A percentile compares a stretch with the other conserved stretches of the same genome.
These are phyloP conservation scores for Arbacia lixula DNA, from an alignment of 53 echinoderm and acorn worm genomes.

Conservation along the genomic window DNA sequence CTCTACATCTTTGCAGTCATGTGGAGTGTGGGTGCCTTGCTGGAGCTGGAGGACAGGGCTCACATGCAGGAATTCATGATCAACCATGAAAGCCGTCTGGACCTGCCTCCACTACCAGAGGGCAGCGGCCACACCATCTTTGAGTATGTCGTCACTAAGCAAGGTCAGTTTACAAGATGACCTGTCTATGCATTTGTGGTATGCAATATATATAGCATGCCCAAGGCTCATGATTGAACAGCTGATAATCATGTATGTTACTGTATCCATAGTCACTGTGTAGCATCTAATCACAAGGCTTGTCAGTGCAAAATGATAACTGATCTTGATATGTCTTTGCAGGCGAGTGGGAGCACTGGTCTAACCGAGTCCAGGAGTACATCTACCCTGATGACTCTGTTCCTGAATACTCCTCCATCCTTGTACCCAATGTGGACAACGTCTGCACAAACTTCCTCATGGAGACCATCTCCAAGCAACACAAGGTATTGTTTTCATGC, in stretches of 20 bases:
- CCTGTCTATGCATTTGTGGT: too few relatives aligned
- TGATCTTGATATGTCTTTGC: neutral
- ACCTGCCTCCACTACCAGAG: conserved; percentile 74
- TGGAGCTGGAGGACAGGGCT: conserved; percentile 93
- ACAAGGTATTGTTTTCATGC: too few relatives aligned
- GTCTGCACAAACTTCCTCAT: conserved; percentile 94
- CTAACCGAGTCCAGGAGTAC: conserved; percentile 95
- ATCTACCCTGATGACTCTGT: conserved; percentile 94
- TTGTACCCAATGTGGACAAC: conserved; percentile 99
- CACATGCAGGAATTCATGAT: conserved; percentile 96
- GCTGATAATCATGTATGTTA: too few relatives aligned
- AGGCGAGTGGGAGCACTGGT: conserved; percentile 99
- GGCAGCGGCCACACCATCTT: conserved; percentile 93
- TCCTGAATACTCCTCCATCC: conserved; percentile 92
- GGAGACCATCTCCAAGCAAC: conserved; percentile 85
- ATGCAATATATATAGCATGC: too few relatives aligned
- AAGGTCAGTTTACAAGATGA: conserved; percentile 71
- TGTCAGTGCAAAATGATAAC: too few relatives aligned
- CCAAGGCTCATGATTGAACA: too few relatives aligned
- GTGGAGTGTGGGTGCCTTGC: conserved; percentile 97
- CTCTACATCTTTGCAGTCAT: conserved; percentile 97
- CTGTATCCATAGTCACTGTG: too few relatives aligned
- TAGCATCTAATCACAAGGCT: too few relatives aligned
- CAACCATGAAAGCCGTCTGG: conserved; percentile 83
- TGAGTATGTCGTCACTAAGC: conserved; percentile 91